phyloP scores from a whole-genome alignment of 2,113 vertebrate genomes.

The Rhinolophus sinicus region DNA sequence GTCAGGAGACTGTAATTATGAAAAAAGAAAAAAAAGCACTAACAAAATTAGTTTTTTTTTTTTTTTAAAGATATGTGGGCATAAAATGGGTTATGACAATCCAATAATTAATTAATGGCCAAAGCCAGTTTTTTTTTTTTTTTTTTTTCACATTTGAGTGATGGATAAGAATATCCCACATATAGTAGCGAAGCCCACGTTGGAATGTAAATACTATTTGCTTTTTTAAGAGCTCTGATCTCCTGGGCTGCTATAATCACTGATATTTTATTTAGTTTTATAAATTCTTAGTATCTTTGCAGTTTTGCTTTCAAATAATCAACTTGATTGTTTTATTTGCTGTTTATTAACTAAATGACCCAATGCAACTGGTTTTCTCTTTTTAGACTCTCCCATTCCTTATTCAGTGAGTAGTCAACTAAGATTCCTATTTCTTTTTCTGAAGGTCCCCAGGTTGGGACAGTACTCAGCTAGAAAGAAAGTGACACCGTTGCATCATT shows the following conservation, averaged over 20 bases:
- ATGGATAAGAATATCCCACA: neutral
- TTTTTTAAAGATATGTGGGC: neutral
- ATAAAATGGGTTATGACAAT: slow-evolving; percentile 38
- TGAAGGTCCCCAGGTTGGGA: neutral
- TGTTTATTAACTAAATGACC: neutral
- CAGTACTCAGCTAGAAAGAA: neutral
- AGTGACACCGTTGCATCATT: neutral
- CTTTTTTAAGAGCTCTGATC: neutral
- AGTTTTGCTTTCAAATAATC: slow-evolving; percentile 15
- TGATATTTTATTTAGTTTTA: neutral
- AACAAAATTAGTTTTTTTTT: neutral
- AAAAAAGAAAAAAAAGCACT: slow-evolving; percentile 38
- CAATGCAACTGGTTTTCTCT: neutral
- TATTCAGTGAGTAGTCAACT: neutral
- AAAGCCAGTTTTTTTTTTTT: too few relatives aligned
- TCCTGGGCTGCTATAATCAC: neutral
- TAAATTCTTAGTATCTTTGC: neutral
- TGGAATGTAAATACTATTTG: neutral
- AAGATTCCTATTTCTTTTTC: neutral
- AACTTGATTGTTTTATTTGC: neutral
- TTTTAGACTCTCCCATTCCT: neutral
- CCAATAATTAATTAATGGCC: neutral
- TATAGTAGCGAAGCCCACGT: neutral
- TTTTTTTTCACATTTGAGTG: neutral
- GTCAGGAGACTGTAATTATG: neutral